A percentile compares a stretch with the other conserved stretches of the same genome.
Conservation (phyloP, 2,888 invertebrate genomes). For the Clepsis dumicolana region DNA sequence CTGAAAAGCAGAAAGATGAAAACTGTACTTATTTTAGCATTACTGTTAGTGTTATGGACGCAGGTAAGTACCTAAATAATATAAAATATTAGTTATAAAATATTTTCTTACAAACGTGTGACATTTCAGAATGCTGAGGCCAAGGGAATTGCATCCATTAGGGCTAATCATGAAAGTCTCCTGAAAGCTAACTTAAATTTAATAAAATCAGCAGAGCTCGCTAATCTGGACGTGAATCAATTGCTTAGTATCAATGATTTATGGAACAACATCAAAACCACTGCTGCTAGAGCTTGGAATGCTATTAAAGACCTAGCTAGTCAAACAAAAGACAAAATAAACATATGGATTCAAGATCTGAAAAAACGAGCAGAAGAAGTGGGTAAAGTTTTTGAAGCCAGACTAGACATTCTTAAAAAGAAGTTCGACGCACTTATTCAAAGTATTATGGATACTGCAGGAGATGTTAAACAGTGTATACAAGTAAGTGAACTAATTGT, state of each 20-base stretch:
- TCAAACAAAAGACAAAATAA: conserved; percentile 55
- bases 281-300: conserved; percentile 56
- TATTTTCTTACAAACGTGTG: not conserved
- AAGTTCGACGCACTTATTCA: conserved; percentile 51
- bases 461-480: conserved; percentile 57
- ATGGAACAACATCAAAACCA: conserved; percentile 57
- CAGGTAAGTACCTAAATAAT: conserved; percentile 23
- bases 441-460: conserved; percentile 50
- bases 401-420: conserved; percentile 51
- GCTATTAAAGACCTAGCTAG: conserved; percentile 56
- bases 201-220: conserved; percentile 27
- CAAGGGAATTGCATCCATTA: conserved; percentile 15
- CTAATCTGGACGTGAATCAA: conserved; percentile 43
- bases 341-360: conserved; percentile 52
- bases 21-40: conserved; percentile 13
- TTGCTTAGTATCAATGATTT: conserved; percentile 42
- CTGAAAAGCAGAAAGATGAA: conserved; percentile 36
- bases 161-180: not conserved
- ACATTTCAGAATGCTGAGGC: conserved; percentile 28
- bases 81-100: not conserved
- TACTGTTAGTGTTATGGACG: conserved; percentile 13
- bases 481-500: conserved; percentile 51
- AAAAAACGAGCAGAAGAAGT: conserved; percentile 54
- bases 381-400: conserved; percentile 49
- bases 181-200: conserved; percentile 13